These are phyloP conservation scores for roundworm (Caenorhabditis elegans) DNA, from an alignment of 1,140 invertebrate species.

Conservation along the genomic window DNA sequence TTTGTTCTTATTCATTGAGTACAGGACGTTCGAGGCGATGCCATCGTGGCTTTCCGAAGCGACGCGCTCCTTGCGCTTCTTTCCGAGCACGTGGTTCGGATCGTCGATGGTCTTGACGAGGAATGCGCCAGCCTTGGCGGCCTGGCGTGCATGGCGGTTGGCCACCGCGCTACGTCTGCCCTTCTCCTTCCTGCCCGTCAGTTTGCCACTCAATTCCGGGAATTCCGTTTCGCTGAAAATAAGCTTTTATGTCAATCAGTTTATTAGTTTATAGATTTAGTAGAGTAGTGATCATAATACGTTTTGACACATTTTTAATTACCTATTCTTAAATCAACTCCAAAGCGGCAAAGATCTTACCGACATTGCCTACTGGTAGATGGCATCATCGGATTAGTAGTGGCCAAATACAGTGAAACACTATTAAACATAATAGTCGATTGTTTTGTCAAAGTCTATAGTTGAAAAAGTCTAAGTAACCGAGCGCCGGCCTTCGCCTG, in stretches of 20 bases:
- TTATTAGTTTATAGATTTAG: too few relatives aligned
- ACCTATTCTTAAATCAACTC: too few relatives aligned
- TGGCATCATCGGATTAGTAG: neutral
- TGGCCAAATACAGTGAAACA: neutral
- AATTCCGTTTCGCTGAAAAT: slow-evolving; percentile 18
- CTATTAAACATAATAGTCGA: neutral
- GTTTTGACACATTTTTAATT: too few relatives aligned
- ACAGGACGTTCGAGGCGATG: slow-evolving; percentile 34
- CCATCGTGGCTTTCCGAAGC: slow-evolving; percentile 36
- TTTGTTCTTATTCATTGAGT: slow-evolving; percentile 44
- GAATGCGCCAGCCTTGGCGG: slow-evolving; percentile 18
- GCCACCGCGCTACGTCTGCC: slow-evolving; percentile 26
- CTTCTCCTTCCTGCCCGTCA: slow-evolving; percentile 31
- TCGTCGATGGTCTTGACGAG: slow-evolving; percentile 44
- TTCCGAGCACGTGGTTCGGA: slow-evolving; percentile 42
- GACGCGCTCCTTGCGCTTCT: slow-evolving; percentile 39
- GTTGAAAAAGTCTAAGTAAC: neutral
- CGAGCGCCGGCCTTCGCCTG: neutral
- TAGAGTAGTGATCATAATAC: too few relatives aligned
- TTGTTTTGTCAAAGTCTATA: neutral
- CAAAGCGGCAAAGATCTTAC: neutral
- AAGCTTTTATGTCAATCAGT: too few relatives aligned
- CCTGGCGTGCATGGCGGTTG: slow-evolving; percentile 1
- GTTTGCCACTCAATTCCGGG: slow-evolving; percentile 32
- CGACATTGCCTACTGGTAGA: neutral